Conservation (phyloP, 2,113 vertebrate species). For the Dasyprocta punctata region DNA sequence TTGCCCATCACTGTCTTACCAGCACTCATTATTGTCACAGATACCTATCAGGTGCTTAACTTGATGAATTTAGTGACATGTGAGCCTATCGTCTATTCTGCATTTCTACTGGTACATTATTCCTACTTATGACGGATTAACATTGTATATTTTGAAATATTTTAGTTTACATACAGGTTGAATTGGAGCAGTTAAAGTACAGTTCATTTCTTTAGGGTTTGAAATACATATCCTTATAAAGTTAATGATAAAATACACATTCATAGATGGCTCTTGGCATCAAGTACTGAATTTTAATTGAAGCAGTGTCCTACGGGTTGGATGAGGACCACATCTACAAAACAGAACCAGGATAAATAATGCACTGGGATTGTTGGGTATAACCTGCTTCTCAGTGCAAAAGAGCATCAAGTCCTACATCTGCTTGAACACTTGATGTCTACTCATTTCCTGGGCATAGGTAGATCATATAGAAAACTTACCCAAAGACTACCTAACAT, state of each 20-base stretch:
- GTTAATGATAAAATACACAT: too few relatives aligned
- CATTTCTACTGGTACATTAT: background rate
- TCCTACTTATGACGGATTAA: background rate
- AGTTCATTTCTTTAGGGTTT: background rate
- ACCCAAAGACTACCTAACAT: fast-evolving
- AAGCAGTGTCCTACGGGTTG: background rate
- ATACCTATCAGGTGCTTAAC: fast-evolving
- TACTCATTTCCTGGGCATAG: too few relatives aligned
- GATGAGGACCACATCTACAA: background rate
- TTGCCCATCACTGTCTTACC: too few relatives aligned
- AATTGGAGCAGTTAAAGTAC: background rate
- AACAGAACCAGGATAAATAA: background rate
- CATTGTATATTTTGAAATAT: background rate
- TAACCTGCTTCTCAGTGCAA: background rate
- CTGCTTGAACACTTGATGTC: background rate
- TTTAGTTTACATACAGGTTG: background rate
- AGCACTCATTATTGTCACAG: fast-evolving
- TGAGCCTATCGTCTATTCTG: background rate
- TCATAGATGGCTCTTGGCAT: too few relatives aligned
- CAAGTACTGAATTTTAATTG: background rate
- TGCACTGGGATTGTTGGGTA: too few relatives aligned
- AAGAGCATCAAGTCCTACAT: background rate
- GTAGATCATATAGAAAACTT: background rate
- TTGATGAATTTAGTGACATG: background rate
- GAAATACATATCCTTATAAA: background rate